phyloP scores from a whole-genome alignment of 1,140 invertebrate genomes.

The Bombus soroeensis region DNA sequence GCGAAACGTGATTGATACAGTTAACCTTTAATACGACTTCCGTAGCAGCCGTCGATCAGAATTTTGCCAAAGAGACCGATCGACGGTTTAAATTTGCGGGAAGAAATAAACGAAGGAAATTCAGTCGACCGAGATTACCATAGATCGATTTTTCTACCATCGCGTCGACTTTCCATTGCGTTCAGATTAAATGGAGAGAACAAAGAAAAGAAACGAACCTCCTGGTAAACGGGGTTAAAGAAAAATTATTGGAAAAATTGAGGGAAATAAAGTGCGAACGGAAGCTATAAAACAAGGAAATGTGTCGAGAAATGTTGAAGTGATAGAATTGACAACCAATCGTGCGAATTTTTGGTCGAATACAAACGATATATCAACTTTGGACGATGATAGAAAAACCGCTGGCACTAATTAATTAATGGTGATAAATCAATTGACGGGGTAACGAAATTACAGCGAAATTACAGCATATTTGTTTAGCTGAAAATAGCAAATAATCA shows the following conservation, averaged over 20 bases:
- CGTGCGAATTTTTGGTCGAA: too few species aligned
- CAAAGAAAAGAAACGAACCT: neutral
- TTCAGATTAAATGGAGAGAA: conserved; percentile 13
- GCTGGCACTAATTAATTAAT: neutral
- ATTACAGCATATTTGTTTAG: neutral
- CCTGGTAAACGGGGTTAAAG: neutral
- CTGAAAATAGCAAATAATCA: neutral
- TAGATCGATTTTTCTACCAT: neutral
- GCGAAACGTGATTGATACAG: neutral
- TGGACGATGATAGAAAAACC: neutral
- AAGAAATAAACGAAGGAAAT: neutral
- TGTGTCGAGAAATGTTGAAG: neutral
- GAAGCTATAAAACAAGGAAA: neutral
- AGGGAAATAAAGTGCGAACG: neutral
- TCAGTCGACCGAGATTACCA: neutral
- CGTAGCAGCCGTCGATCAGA: neutral
- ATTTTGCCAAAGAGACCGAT: neutral
- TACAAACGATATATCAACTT: neutral
- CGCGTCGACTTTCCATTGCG: neutral
- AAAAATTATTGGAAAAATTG: conserved; percentile 33
- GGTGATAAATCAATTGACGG: neutral
- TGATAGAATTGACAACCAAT: neutral
- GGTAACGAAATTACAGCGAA: neutral
- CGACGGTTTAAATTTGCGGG: too few species aligned
- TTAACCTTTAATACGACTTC: neutral